These are phyloP conservation scores for Misgurnus anguillicaudatus DNA, from an alignment of 2,113 vertebrate genomes.

Conservation along the genomic window DNA sequence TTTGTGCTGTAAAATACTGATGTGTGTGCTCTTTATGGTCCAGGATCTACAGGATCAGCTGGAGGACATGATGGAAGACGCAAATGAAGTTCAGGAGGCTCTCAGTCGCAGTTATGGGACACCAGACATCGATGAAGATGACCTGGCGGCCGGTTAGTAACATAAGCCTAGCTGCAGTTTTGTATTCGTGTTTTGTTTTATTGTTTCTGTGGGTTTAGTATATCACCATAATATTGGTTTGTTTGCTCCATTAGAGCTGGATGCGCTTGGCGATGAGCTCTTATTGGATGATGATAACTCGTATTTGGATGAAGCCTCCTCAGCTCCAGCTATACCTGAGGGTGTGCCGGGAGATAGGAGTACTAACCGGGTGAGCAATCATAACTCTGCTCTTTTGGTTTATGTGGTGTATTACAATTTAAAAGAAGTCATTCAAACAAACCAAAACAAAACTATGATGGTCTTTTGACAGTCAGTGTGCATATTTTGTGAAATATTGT, in stretches of 20 bases:
- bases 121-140: slow-evolving; percentile 94
- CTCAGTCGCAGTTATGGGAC: slow-evolving; percentile 93
- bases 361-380: slow-evolving; percentile 81
- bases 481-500: no score
- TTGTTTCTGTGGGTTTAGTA: background rate
- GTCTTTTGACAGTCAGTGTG: no score
- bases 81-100: slow-evolving; percentile 92
- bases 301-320: slow-evolving; percentile 91
- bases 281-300: slow-evolving; percentile 93
- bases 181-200: background rate
- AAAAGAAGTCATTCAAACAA: no score
- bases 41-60: slow-evolving; percentile 95
- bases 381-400: no score
- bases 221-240: background rate
- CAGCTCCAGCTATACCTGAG: slow-evolving; percentile 92
- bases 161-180: background rate
- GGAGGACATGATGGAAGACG: slow-evolving; percentile 99
- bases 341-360: slow-evolving; percentile 85
- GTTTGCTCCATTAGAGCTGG: slow-evolving; percentile 81
- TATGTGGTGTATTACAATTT: no score
- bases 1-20: background rate
- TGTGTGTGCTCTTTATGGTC: background rate
- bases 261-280: slow-evolving; percentile 93
- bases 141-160: slow-evolving; percentile 90
- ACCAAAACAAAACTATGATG: no score